Base-by-base conservation (phyloP, 1,140 invertebrate genomes). In the Monochamus saltuarius region DNA sequence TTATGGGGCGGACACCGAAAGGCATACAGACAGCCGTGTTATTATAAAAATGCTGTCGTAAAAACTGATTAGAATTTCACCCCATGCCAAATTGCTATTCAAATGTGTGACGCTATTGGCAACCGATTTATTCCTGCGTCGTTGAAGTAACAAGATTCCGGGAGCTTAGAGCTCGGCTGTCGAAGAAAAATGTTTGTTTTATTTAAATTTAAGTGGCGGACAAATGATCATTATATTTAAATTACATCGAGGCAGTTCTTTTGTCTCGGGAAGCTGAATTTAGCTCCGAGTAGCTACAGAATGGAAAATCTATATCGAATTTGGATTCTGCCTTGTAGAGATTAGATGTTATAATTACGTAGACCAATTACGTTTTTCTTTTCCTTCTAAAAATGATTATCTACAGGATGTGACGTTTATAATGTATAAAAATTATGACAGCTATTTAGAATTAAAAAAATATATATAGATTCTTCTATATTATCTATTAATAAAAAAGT, bases 41-140 rank as follows among this genome's bases (percentile, higher is more conserved):
- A 66, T 66, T 66, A 62, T 58, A 66, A 66, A 66, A 66, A 66
- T 62, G 64, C 60, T 58, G 64, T 66, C 72, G 61, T 73, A 73
- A 73, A 73, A 72, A 66, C 72, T 74, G 72, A 74, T 74, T 74
- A 74, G 72, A 74, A 74, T 74, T 73, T 71, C 67, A 69, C 69
- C 69, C 69, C 61, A 71, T 71, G 68, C 72, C 66, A 74, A 74
- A 74, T 74, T 73, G 72, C 70, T 74, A 74, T 74, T 74, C 72
- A 74, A 74, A 74, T 74, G 72, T 73, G 69, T 64, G 60, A 66
- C 66, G 71, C 69, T 74, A 74, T 74, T 74, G 72, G 72, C 72
- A 71, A 74, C 63, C 72, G 72, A 74, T 74, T 74, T 74, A 71
- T 74, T 74, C 70, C 61, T 69, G 65, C 72, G 70, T 68, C 70